Conservation (phyloP, 2,888 invertebrate genomes). For the Parthenolecanium corni region DNA sequence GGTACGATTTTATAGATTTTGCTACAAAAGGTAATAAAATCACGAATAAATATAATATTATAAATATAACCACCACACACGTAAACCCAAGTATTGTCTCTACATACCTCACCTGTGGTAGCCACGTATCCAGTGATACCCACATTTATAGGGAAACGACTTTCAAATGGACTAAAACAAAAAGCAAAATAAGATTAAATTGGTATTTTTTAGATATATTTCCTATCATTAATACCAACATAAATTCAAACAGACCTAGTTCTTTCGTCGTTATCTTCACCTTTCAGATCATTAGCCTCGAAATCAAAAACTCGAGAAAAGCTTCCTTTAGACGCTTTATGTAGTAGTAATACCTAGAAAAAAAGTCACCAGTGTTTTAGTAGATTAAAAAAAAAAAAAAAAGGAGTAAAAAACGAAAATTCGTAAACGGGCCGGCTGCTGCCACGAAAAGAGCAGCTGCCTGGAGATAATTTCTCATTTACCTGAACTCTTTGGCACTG, state of each 20-base stretch:
- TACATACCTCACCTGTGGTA: constrained; percentile 79
- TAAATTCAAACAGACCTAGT: constrained; percentile 47
- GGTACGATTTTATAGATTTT: too few relatives aligned
- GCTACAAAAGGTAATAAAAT: too few relatives aligned
- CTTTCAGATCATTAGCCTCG: constrained; percentile 76
- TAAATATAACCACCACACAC: constrained; percentile 18
- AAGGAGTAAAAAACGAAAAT: too few relatives aligned
- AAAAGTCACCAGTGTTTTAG: background rate
- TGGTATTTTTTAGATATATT: background rate
- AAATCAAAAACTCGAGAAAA: constrained; percentile 90
- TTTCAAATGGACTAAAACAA: constrained; percentile 66
- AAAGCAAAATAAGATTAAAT: background rate
- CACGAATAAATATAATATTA: background rate
- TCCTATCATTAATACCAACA: too few relatives aligned
- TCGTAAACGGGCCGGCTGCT: too few relatives aligned
- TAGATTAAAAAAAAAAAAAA: background rate
- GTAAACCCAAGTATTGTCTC: constrained; percentile 22
- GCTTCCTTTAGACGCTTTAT: constrained; percentile 80
- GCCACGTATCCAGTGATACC: constrained; percentile 92
- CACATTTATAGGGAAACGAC: constrained; percentile 86
- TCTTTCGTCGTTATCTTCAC: constrained; percentile 66
- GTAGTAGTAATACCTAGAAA: constrained; percentile 67
- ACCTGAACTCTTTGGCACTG: constrained; percentile 92
- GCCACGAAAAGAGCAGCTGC: too few relatives aligned
- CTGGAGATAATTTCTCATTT: constrained; percentile 33